These are phyloP conservation scores for Poeciliopsis paucimaculata DNA, from an alignment of 2,797 vertebrate genomes.

Conservation along the genomic window DNA sequence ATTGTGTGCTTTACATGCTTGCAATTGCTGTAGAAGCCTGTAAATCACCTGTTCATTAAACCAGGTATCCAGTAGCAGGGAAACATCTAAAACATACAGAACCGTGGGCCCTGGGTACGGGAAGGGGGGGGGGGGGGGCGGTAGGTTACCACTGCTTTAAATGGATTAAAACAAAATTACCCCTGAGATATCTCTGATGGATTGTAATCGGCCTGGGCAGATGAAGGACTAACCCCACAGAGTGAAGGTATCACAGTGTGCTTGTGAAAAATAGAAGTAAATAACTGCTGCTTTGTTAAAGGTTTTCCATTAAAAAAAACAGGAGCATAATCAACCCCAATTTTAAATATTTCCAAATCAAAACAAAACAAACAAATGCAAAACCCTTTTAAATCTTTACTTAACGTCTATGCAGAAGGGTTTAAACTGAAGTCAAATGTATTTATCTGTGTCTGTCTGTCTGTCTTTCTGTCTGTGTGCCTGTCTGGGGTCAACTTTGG, in stretches of 20 bases:
- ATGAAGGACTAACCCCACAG: constrained; percentile 1
- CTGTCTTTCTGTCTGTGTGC: constrained; percentile 75
- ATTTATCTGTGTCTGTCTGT: constrained; percentile 73
- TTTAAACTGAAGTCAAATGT: neutral
- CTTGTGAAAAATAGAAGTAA: neutral
- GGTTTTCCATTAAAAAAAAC: neutral
- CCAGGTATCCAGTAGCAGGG: no score
- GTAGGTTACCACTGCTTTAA: no score
- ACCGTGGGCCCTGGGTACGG: no score
- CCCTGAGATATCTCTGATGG: neutral
- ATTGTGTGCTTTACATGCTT: no score
- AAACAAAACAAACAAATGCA: neutral
- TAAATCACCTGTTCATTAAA: no score
- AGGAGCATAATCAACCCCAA: neutral
- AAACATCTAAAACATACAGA: no score
- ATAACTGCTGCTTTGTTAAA: neutral
- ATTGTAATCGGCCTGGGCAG: constrained; percentile 23
- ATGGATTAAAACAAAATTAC: neutral
- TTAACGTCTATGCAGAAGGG: neutral
- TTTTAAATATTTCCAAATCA: neutral
- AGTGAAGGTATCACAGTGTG: neutral
- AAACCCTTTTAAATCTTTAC: neutral
- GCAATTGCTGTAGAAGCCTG: no score
- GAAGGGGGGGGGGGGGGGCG: no score
- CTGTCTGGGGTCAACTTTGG: constrained; percentile 80